A percentile compares a stretch with the other conserved stretches of the same genome.
These are phyloP conservation scores for Stomatorhinus ivindoensis DNA, from an alignment of 2,113 vertebrate genomes.

Conservation along the genomic window DNA sequence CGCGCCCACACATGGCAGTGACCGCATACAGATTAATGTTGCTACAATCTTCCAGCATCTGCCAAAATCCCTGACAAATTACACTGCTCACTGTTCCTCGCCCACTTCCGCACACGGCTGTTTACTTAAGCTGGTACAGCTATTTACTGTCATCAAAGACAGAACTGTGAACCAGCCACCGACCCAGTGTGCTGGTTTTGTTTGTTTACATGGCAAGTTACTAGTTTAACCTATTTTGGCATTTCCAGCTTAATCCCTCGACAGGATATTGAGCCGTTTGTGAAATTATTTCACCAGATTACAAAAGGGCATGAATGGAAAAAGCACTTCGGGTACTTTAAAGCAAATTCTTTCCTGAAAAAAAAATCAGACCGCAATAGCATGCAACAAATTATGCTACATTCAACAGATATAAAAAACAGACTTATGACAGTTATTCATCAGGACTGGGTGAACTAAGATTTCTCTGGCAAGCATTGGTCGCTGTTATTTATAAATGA, in stretches of 20 bases:
- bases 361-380: neutral
- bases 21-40: neutral
- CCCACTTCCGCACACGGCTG: neutral
- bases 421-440: constrained; percentile 1
- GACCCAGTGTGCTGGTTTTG: neutral
- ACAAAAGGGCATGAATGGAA: neutral
- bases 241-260: neutral
- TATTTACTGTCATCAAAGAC: constrained; percentile 1
- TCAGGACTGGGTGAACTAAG: neutral
- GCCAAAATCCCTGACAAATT: neutral
- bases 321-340: neutral
- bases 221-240: neutral
- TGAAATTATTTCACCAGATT: neutral
- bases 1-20: neutral
- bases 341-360: neutral
- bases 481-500: neutral
- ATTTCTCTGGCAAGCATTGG: constrained; percentile 11
- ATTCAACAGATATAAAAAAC: constrained; percentile 19
- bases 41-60: neutral
- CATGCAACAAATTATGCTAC: neutral
- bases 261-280: neutral
- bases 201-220: neutral
- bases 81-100: neutral
- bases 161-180: neutral
- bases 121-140: neutral